Evolutionary conservation across 2,113 vertebrate species (phyloP).

Genomic region (Sylvilagus bachmani): DNA sequence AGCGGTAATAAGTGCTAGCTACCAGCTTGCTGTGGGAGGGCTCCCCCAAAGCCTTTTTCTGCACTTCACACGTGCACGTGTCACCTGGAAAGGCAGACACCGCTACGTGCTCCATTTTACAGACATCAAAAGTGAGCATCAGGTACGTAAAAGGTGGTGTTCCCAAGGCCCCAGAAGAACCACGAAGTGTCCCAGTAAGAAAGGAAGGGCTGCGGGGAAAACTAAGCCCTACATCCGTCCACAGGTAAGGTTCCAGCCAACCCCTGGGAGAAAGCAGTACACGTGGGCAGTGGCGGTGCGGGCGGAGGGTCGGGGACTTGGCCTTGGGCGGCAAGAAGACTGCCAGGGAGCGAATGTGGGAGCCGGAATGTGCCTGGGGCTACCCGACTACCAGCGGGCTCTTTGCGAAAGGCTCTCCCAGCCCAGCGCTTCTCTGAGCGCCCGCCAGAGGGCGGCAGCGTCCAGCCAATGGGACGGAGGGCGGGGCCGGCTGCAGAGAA

Average conservation of each 20-base stretch:
- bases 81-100: not conserved
- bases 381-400: accelerated
- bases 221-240: not conserved
- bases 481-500: conserved; percentile 60
- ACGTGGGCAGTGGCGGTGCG: not conserved
- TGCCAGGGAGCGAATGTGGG: not conserved
- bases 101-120: not conserved
- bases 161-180: not conserved
- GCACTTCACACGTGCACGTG: not conserved
- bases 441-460: conserved; percentile 77
- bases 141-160: not conserved
- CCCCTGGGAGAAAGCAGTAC: not conserved
- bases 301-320: not conserved
- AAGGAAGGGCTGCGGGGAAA: not conserved
- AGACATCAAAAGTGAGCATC: not conserved
- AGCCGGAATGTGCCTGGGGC: not conserved
- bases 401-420: not conserved
- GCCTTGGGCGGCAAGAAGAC: not conserved
- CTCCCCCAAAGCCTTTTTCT: not conserved
- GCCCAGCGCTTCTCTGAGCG: not conserved
- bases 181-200: not conserved
- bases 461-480: conserved; percentile 61
- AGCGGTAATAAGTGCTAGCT: not conserved
- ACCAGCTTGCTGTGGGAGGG: not conserved
- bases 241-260: conserved; percentile 45